Evolutionary conservation across 2,888 invertebrate species (phyloP).

Genomic region (Unio pictorum): DNA sequence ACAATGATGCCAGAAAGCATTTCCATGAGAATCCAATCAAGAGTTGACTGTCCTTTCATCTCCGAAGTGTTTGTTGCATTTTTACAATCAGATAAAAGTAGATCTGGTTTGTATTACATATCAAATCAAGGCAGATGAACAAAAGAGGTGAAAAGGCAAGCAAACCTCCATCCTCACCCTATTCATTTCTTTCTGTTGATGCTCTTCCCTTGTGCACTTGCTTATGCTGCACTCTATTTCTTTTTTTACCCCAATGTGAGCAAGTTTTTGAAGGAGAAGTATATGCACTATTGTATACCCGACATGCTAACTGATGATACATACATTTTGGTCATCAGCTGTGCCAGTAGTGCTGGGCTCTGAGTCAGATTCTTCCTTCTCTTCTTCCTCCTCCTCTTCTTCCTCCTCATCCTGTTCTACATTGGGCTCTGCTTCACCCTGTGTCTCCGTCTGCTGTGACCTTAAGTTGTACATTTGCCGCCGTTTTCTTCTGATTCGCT

Average conservation of each 20-base stretch:
- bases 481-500: slow-evolving; percentile 79
- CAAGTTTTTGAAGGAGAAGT: neutral
- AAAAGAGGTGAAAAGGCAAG: no score
- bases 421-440: slow-evolving; percentile 30
- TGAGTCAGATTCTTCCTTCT: slow-evolving; percentile 38
- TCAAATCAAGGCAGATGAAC: no score
- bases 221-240: no score
- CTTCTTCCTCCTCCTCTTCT: slow-evolving; percentile 16
- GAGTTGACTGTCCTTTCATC: no score
- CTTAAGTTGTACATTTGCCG: slow-evolving; percentile 71
- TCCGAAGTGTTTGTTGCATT: no score
- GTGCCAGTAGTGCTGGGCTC: slow-evolving; percentile 37
- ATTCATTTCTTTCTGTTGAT: no score
- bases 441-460: slow-evolving; percentile 46
- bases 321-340: slow-evolving; percentile 36
- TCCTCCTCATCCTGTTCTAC: slow-evolving; percentile 11
- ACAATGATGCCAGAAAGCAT: no score
- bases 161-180: no score
- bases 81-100: no score
- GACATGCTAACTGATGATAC: neutral
- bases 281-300: neutral
- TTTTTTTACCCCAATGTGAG: neutral
- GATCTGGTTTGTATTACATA: no score
- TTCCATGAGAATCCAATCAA: no score
- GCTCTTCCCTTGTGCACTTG: no score